Conservation (phyloP, 2,888 invertebrate genomes). For the Harpalus rufipes region DNA sequence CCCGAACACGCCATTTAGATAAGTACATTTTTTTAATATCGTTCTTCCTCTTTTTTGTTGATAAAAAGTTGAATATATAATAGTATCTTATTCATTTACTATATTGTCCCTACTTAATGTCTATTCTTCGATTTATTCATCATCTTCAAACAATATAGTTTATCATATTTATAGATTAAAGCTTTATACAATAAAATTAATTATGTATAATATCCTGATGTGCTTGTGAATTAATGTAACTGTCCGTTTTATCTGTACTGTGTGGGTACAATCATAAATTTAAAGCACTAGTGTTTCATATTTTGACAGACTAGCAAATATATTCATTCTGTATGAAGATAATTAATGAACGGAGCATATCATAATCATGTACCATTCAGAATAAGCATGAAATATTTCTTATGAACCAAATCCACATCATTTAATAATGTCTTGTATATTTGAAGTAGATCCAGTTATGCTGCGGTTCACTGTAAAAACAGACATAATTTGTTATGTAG, state of each 20-base stretch:
- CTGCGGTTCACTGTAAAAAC: too few relatives aligned
- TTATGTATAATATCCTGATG: neutral
- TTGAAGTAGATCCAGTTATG: neutral
- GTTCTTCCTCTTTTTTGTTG: too few relatives aligned
- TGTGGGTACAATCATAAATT: neutral
- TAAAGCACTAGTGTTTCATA: neutral
- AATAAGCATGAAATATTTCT: neutral
- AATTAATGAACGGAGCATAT: neutral
- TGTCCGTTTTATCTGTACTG: neutral
- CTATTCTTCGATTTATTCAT: too few relatives aligned
- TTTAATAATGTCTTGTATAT: neutral
- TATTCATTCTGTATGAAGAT: constrained; percentile 4
- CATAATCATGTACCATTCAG: neutral
- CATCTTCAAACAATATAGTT: too few relatives aligned
- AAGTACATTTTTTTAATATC: too few relatives aligned
- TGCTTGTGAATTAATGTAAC: constrained; percentile 1
- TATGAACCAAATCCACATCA: neutral
- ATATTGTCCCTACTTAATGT: too few relatives aligned
- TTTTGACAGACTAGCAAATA: constrained; percentile 18
- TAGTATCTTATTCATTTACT: too few relatives aligned
- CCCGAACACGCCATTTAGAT: too few relatives aligned
- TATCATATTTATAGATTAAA: neutral
- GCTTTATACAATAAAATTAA: neutral
- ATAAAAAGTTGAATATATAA: too few relatives aligned
- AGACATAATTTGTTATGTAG: too few relatives aligned